Conservation (phyloP, 2,888 invertebrate species). For the Dusona sp. region DNA sequence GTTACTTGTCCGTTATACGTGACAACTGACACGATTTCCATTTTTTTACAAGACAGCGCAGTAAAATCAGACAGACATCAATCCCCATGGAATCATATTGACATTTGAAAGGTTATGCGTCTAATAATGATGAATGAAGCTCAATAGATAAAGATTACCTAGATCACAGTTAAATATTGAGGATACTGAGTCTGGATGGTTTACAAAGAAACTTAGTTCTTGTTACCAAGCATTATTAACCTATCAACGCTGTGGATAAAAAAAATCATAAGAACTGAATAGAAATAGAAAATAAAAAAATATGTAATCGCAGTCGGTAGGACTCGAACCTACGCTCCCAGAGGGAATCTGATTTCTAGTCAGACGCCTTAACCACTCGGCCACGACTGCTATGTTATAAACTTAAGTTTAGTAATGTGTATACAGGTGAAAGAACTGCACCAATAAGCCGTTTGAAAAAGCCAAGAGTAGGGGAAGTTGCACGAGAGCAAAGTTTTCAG, state of each 20-base stretch:
- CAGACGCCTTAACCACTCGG: constrained; percentile 96
- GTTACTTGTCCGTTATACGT: not conserved
- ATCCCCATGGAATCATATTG: not conserved
- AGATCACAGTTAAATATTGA: not conserved
- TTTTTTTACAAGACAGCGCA: not conserved
- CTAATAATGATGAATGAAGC: not conserved
- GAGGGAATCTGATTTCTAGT: constrained; percentile 96
- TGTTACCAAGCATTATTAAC: not conserved
- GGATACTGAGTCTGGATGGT: not conserved
- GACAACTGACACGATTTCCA: not conserved
- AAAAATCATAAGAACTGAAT: not conserved
- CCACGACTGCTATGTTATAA: constrained; percentile 88
- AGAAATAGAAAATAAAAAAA: constrained; percentile 86
- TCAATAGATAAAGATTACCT: not conserved
- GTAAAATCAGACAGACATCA: not conserved
- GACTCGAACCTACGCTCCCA: constrained; percentile 96
- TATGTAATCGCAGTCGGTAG: constrained; percentile 91
- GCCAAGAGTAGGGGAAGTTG: constrained; percentile 11
- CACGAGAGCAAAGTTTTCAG: constrained; percentile 21
- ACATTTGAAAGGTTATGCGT: not conserved
- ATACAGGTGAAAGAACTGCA: constrained; percentile 34
- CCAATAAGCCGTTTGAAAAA: constrained; percentile 3
- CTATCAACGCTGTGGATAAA: not conserved
- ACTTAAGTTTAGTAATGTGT: constrained; percentile 68
- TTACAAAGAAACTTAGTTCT: not conserved